A percentile compares a stretch with the other conserved stretches of the same genome.
Conservation (phyloP, 2,113 vertebrate genomes). For the Alethe castanea region DNA sequence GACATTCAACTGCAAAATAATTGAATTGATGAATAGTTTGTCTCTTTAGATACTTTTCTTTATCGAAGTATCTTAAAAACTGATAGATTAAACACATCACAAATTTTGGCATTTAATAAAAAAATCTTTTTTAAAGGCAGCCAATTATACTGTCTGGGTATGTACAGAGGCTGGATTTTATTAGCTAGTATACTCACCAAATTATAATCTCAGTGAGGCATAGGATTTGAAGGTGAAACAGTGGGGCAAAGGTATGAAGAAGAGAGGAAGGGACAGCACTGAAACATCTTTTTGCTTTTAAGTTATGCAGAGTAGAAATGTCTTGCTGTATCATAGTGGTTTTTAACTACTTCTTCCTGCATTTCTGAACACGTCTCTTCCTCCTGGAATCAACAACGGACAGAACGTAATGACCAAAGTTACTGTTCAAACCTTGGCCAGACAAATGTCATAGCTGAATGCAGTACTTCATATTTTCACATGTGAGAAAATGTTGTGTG, state of each 20-base stretch:
- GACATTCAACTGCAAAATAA: background rate
- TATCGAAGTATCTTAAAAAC: background rate
- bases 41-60: background rate
- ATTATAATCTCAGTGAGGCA: background rate
- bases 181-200: background rate
- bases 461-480: background rate
- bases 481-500: background rate
- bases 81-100: background rate
- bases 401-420: background rate
- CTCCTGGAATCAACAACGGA: background rate
- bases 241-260: background rate
- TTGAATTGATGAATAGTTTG: background rate
- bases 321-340: background rate
- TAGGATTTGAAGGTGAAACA: background rate
- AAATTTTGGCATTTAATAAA: background rate
- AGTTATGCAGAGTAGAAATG: background rate
- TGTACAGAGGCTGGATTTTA: background rate
- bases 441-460: background rate
- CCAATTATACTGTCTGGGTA: background rate
- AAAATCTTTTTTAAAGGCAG: background rate
- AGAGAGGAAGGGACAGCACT: background rate
- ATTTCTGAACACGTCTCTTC: background rate
- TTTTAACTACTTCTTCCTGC: background rate
- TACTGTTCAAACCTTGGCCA: background rate
- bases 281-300: background rate